Percentiles rank a stretch among this genome's conserved stretches.
phyloP scores from a whole-genome alignment of 2,888 invertebrate genomes.

The Lordiphosa fenestrarum region DNA sequence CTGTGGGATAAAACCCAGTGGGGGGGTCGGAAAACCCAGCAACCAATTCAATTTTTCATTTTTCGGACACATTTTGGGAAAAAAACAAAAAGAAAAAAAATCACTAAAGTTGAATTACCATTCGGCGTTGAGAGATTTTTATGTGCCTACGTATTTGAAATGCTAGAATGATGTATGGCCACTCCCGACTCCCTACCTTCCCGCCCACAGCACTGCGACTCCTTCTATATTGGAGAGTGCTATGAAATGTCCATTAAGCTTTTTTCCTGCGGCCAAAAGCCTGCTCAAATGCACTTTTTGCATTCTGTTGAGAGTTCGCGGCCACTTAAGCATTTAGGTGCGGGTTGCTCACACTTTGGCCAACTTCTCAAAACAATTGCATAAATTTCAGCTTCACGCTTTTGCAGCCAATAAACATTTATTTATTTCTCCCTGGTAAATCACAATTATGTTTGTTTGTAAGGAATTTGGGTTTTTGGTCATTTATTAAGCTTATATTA shows the following conservation, averaged over 20 bases:
- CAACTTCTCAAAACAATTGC: slow-evolving; percentile 1
- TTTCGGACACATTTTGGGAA: slow-evolving; percentile 10
- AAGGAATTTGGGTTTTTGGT: slow-evolving; percentile 34
- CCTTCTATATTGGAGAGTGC: slow-evolving; percentile 14
- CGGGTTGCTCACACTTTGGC: background rate
- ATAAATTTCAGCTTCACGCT: slow-evolving; percentile 5
- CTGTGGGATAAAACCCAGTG: background rate
- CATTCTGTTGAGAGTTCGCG: slow-evolving; percentile 29
- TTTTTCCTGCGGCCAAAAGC: background rate
- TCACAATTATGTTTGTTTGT: slow-evolving; percentile 51
- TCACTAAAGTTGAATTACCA: slow-evolving; percentile 45
- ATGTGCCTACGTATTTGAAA: slow-evolving; percentile 51
- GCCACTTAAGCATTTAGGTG: slow-evolving; percentile 19
- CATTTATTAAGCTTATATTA: slow-evolving; percentile 42
- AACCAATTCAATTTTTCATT: slow-evolving; percentile 44
- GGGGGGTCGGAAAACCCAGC: slow-evolving; percentile 9
- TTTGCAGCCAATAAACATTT: slow-evolving; percentile 28
- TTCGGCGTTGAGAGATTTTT: slow-evolving; percentile 49
- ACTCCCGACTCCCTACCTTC: background rate
- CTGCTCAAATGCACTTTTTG: slow-evolving; percentile 47
- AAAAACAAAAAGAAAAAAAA: slow-evolving; percentile 6
- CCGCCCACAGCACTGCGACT: background rate
- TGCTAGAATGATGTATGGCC: slow-evolving; percentile 46
- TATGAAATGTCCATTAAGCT: slow-evolving; percentile 52
- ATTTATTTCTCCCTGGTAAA: slow-evolving; percentile 8